Percentiles rank a stretch among this genome's conserved stretches.
Evolutionary conservation across 2,113 vertebrate species (phyloP).

Genomic region (Amblyopsis rosae): DNA sequence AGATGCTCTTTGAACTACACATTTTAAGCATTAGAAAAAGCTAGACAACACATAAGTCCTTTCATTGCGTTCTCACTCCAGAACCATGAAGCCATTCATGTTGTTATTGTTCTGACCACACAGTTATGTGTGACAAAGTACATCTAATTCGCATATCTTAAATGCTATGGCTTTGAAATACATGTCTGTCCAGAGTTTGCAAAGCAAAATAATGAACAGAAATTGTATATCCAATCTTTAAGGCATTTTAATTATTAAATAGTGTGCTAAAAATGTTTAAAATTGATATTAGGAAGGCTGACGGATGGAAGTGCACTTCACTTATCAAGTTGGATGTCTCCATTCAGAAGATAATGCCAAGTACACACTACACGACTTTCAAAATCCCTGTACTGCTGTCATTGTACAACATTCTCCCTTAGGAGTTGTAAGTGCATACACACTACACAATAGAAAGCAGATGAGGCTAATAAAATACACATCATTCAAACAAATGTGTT

Average conservation of each 20-base stretch:
- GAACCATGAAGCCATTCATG: slow-evolving; percentile 15
- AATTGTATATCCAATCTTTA: slow-evolving; percentile 36
- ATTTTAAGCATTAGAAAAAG: slow-evolving; percentile 2
- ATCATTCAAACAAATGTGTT: too few relatives aligned
- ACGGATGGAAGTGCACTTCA: slow-evolving; percentile 26
- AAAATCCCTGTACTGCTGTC: too few relatives aligned
- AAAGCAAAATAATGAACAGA: slow-evolving; percentile 32
- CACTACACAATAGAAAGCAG: slow-evolving; percentile 1
- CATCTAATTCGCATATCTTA: slow-evolving; percentile 11
- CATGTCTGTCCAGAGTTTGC: slow-evolving; percentile 5
- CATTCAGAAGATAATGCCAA: too few relatives aligned
- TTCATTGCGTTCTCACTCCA: slow-evolving; percentile 26
- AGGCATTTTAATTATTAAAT: slow-evolving; percentile 35
- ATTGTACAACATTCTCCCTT: too few relatives aligned
- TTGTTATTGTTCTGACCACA: slow-evolving; percentile 1
- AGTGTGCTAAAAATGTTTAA: slow-evolving; percentile 37
- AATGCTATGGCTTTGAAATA: slow-evolving; percentile 27
- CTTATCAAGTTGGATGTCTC: slow-evolving; percentile 33
- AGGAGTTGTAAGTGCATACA: too few relatives aligned
- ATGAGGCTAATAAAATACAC: background rate
- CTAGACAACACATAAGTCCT: slow-evolving; percentile 31
- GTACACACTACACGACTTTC: too few relatives aligned
- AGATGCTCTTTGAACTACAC: background rate
- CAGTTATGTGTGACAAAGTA: slow-evolving; percentile 6
- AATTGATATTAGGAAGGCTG: slow-evolving; percentile 33